A percentile compares a stretch with the other conserved stretches of the same genome.
These are phyloP conservation scores for Phyto melanocephala DNA, from an alignment of 2,888 invertebrate genomes.

Conservation along the genomic window DNA sequence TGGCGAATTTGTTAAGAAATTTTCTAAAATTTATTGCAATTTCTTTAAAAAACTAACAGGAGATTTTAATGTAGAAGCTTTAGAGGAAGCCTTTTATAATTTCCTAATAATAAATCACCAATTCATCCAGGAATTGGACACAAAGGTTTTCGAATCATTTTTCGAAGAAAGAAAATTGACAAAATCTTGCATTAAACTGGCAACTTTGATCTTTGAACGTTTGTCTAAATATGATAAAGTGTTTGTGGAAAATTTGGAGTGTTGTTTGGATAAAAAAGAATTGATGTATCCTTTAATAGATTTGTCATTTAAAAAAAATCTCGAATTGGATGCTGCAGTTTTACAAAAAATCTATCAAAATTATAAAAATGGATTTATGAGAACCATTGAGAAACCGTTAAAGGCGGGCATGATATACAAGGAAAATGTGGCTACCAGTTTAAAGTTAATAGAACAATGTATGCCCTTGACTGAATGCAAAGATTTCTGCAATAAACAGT, in stretches of 20 bases:
- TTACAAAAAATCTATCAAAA: slow-evolving; percentile 81
- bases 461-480: slow-evolving; percentile 82
- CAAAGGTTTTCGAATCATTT: slow-evolving; percentile 81
- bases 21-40: slow-evolving; percentile 79
- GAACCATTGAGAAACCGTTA: slow-evolving; percentile 84
- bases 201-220: slow-evolving; percentile 81
- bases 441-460: slow-evolving; percentile 81
- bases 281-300: slow-evolving; percentile 83
- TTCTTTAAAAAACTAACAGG: slow-evolving; percentile 78
- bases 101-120: slow-evolving; percentile 84
- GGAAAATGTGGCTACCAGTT: slow-evolving; percentile 81
- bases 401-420: slow-evolving; percentile 84
- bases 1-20: slow-evolving; percentile 77
- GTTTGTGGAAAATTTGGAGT: slow-evolving; percentile 70
- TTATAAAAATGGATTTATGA: slow-evolving; percentile 83
- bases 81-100: slow-evolving; percentile 81
- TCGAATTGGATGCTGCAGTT: slow-evolving; percentile 77
- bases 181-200: slow-evolving; percentile 82
- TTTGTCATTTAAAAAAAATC: slow-evolving; percentile 76
- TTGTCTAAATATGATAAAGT: slow-evolving; percentile 58
- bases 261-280: slow-evolving; percentile 81
- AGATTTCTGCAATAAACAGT: slow-evolving; percentile 81
- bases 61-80: slow-evolving; percentile 79
- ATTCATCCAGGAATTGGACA: slow-evolving; percentile 80
- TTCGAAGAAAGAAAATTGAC: slow-evolving; percentile 79